These are phyloP conservation scores for Troides aeacus DNA, from an alignment of 2,888 invertebrate genomes.

Conservation along the genomic window DNA sequence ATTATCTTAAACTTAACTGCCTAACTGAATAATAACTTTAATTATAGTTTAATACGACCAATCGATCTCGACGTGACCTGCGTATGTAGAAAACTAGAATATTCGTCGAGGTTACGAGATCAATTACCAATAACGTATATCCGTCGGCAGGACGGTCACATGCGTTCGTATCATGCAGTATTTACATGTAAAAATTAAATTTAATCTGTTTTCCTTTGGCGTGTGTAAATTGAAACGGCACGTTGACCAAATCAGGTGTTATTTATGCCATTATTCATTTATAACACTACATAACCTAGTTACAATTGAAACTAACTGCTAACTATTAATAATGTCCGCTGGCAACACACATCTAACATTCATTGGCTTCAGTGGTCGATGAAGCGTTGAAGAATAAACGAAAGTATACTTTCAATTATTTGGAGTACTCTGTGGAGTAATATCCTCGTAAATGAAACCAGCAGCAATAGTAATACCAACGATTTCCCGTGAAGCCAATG, in stretches of 20 bases:
- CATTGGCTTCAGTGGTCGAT: constrained; percentile 26
- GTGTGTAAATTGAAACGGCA: constrained; percentile 21
- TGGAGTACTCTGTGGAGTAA: constrained; percentile 17
- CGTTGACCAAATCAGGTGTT: constrained; percentile 19
- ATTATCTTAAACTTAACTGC: not conserved
- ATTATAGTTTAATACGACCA: constrained; percentile 12
- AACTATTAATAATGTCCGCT: constrained; percentile 18
- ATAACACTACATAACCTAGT: constrained; percentile 22
- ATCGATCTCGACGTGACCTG: constrained; percentile 10
- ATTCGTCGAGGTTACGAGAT: constrained; percentile 26
- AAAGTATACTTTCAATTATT: constrained; percentile 28
- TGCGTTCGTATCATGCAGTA: not conserved
- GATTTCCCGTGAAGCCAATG: not conserved
- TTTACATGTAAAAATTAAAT: constrained; percentile 26
- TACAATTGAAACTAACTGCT: constrained; percentile 4
- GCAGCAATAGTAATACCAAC: not conserved
- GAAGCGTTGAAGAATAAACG: constrained; percentile 21
- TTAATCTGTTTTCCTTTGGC: constrained; percentile 15
- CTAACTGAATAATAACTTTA: constrained; percentile 1
- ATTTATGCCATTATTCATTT: constrained; percentile 25
- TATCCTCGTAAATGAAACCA: constrained; percentile 7
- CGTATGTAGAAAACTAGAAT: constrained; percentile 16
- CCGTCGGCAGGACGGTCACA: constrained; percentile 9
- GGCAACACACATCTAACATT: constrained; percentile 23
- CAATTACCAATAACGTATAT: constrained; percentile 25